Conservation (phyloP, 2,797 vertebrate genomes). For the Macropus fuliginosus region DNA sequence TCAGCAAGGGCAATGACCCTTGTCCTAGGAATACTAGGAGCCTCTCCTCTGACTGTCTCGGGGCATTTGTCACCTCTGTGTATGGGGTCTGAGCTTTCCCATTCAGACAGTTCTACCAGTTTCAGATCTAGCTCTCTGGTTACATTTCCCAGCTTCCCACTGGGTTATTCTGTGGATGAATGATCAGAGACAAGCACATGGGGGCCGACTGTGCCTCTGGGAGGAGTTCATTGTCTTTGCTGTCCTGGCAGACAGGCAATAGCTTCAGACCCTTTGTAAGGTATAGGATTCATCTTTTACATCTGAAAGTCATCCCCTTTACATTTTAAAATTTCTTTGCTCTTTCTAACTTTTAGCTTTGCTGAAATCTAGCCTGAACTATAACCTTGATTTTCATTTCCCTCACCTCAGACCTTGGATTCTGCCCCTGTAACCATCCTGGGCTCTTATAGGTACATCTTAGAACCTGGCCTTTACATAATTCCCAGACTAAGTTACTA, state of each 20-base stretch:
- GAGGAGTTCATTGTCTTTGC: not conserved
- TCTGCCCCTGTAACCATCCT: not conserved
- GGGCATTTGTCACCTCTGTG: not conserved
- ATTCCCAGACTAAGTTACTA: not conserved
- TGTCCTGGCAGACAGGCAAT: not conserved
- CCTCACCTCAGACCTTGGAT: not conserved
- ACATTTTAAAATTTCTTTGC: not conserved
- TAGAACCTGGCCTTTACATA: not conserved
- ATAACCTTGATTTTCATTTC: not conserved
- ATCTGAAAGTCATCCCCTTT: not conserved
- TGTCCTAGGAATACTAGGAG: not conserved
- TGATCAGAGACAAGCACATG: not conserved
- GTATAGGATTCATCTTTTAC: not conserved
- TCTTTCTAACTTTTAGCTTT: not conserved
- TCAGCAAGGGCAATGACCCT: too few species aligned
- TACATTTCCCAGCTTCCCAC: not conserved
- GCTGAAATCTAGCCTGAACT: not conserved
- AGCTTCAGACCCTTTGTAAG: not conserved
- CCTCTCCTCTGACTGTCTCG: not conserved
- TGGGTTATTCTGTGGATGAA: not conserved
- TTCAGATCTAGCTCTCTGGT: not conserved
- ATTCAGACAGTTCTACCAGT: not conserved
- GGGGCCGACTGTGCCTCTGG: not conserved
- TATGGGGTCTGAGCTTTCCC: not conserved
- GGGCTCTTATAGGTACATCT: not conserved